phyloP scores from a whole-genome alignment of 1,140 invertebrate species.

The Aphelinus certus region DNA sequence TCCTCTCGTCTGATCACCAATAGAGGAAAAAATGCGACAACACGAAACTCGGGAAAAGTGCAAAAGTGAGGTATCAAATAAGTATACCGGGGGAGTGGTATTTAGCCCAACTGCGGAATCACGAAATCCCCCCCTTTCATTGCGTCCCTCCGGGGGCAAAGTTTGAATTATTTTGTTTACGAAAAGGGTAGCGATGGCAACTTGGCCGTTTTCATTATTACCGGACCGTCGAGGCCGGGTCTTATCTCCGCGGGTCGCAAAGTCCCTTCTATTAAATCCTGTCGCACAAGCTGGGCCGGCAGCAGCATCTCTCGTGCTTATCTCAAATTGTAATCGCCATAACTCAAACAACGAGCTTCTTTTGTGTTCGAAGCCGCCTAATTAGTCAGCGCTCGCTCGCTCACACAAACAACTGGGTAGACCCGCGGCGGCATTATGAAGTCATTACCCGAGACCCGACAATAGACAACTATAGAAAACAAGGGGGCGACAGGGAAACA shows the following conservation, averaged over 20 bases:
- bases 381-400: conserved; percentile 8
- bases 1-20: too few relatives aligned
- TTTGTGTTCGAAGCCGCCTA: conserved; percentile 31
- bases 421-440: conserved; percentile 17
- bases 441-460: conserved; percentile 25
- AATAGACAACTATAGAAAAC: conserved; percentile 2
- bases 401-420: background rate
- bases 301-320: conserved; percentile 14
- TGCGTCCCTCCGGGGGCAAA: background rate
- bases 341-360: conserved; percentile 32
- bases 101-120: too few relatives aligned
- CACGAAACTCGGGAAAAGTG: too few relatives aligned
- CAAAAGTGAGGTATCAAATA: too few relatives aligned
- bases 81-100: too few relatives aligned
- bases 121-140: too few relatives aligned
- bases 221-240: background rate
- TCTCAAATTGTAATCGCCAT: conserved; percentile 35
- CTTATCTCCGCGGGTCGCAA: conserved; percentile 12
- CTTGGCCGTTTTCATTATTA: conserved; percentile 4
- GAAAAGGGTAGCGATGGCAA: background rate
- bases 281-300: background rate
- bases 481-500: background rate
- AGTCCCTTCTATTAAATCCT: conserved; percentile 36
- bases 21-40: too few relatives aligned
- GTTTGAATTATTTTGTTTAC: conserved; percentile 35